These are phyloP conservation scores for Morinoia aosen DNA, from an alignment of 2,888 invertebrate species.

Conservation along the genomic window DNA sequence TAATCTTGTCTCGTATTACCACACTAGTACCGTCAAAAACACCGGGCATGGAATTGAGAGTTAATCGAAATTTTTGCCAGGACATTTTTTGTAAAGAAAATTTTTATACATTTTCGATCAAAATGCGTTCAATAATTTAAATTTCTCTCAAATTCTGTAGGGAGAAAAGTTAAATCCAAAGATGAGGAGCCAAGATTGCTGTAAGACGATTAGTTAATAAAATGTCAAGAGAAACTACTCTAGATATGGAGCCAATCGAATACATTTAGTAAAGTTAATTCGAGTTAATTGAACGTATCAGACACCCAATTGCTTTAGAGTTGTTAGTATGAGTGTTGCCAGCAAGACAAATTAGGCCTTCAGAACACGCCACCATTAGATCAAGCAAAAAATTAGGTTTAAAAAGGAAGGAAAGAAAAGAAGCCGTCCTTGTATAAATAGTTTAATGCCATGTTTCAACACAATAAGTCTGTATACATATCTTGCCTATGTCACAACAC, in stretches of 20 bases:
- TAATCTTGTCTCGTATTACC: not conserved
- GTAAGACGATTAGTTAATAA: not conserved
- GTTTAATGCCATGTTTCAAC: constrained; percentile 53
- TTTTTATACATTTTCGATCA: not conserved
- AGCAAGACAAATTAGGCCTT: not conserved
- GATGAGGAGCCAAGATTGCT: not conserved
- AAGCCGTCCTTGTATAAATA: constrained; percentile 43
- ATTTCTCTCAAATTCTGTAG: not conserved
- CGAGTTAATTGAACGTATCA: not conserved
- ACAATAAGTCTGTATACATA: constrained; percentile 52
- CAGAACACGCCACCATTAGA: not conserved
- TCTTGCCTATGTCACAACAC: constrained; percentile 42
- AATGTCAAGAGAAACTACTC: not conserved
- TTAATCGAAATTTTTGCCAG: not conserved
- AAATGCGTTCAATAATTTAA: not conserved
- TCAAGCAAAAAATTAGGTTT: not conserved
- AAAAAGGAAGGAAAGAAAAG: constrained; percentile 21
- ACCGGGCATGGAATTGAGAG: not conserved
- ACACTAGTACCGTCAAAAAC: not conserved
- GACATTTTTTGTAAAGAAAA: not conserved
- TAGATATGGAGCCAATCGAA: not conserved
- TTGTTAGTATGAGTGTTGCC: not conserved
- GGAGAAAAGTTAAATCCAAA: not conserved
- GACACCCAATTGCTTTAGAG: not conserved
- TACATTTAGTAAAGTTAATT: not conserved